Evolutionary conservation across 2,797 vertebrate genomes (phyloP).

Genomic region (Syndactyla subalaris): DNA sequence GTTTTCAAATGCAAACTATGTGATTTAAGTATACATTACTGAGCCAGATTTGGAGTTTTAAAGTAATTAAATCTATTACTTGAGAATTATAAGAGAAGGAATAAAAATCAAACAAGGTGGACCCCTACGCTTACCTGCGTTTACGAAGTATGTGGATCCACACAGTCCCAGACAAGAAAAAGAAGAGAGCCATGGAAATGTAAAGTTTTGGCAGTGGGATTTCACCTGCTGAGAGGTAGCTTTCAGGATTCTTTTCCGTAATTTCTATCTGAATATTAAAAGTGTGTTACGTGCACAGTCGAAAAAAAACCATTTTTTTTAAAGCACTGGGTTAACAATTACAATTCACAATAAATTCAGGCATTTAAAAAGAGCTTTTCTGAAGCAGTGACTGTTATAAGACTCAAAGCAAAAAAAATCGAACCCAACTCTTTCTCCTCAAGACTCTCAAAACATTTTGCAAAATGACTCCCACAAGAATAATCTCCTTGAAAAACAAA

Average conservation of each 20-base stretch:
- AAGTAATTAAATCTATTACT: neutral
- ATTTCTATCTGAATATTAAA: constrained; percentile 81
- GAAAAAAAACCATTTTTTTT: neutral
- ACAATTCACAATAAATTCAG: neutral
- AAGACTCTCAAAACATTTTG: neutral
- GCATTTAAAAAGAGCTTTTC: neutral
- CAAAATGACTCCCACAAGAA: neutral
- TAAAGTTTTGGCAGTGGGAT: constrained; percentile 88
- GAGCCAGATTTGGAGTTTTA: neutral
- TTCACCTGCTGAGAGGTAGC: constrained; percentile 87
- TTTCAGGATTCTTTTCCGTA: constrained; percentile 84
- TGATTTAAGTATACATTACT: neutral
- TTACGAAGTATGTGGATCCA: constrained; percentile 87
- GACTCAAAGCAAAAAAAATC: neutral
- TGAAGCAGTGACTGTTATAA: neutral
- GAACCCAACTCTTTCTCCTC: neutral
- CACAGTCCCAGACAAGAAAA: constrained; percentile 81
- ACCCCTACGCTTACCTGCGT: constrained; percentile 69
- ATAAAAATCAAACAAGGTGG: neutral
- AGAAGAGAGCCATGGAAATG: constrained; percentile 86
- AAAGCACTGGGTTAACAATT: neutral
- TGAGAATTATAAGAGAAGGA: neutral
- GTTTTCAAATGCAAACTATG: neutral
- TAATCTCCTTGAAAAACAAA: neutral
- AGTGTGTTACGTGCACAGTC: neutral